phyloP scores from a whole-genome alignment of 2,888 invertebrate species.

The Synanthedon vespiformis region DNA sequence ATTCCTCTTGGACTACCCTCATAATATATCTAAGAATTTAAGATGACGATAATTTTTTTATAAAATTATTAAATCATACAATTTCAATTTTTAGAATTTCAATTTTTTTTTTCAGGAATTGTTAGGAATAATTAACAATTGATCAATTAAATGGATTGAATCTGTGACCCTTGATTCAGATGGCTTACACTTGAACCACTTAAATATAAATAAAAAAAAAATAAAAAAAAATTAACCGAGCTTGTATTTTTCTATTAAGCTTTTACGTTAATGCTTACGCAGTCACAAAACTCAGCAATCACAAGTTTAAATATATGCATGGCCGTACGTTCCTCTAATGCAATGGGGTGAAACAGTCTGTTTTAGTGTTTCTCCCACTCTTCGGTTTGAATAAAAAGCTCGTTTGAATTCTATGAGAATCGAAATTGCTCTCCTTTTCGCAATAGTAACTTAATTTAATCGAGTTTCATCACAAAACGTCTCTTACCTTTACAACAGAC shows the following conservation, averaged over 20 bases:
- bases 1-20: too few species aligned
- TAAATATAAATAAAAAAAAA: too few species aligned
- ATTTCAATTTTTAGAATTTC: too few species aligned
- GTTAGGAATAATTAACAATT: too few species aligned
- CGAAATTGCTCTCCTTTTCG: conserved; percentile 63
- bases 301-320: conserved; percentile 22
- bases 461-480: conserved; percentile 52
- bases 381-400: conserved; percentile 65
- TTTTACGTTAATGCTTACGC: conserved; percentile 5
- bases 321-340: conserved; percentile 28
- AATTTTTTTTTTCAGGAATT: too few species aligned
- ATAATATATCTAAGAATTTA: too few species aligned
- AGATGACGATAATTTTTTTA: too few species aligned
- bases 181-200: background rate
- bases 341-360: conserved; percentile 43
- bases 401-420: conserved; percentile 69
- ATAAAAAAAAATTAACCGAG: too few species aligned
- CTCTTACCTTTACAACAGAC: conserved; percentile 50
- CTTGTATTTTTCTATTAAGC: background rate
- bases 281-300: conserved; percentile 20
- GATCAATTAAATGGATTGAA: too few species aligned
- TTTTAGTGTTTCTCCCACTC: conserved; percentile 51
- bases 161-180: too few species aligned
- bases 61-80: too few species aligned
- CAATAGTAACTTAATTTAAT: conserved; percentile 68